Evolutionary conservation across 2,888 invertebrate species (phyloP).

Genomic region (Clunio marinus): DNA sequence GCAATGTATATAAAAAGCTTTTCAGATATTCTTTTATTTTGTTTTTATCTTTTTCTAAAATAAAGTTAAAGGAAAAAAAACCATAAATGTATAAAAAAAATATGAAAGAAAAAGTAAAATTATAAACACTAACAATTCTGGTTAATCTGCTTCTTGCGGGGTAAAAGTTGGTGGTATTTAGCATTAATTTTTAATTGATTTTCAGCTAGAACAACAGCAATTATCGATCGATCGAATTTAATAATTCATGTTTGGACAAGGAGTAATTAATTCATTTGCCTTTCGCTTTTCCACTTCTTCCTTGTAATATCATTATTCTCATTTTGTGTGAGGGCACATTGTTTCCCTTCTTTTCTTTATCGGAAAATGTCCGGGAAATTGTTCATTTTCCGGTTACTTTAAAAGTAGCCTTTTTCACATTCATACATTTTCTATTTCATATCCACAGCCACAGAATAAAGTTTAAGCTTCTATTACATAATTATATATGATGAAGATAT

Average conservation of each 20-base stretch:
- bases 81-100: not conserved
- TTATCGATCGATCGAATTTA: constrained; percentile 1
- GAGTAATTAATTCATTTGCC: not conserved
- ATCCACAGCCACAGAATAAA: not conserved
- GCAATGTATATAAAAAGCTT: not conserved
- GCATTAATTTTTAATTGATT: constrained; percentile 13
- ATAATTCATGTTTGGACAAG: constrained; percentile 6
- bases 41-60: not conserved
- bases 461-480: not conserved
- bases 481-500: constrained; percentile 6
- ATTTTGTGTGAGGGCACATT: not conserved
- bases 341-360: not conserved
- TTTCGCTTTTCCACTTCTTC: not conserved
- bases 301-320: not conserved
- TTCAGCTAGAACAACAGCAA: not conserved
- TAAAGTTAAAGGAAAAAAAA: not conserved
- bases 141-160: constrained; percentile 5
- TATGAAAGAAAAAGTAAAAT: not conserved
- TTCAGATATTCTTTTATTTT: not conserved
- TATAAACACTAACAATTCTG: not conserved
- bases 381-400: constrained; percentile 12
- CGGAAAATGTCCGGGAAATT: constrained; percentile 13
- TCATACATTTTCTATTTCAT: not conserved
- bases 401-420: not conserved
- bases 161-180: not conserved